phyloP scores from a whole-genome alignment of 2,888 invertebrate species.

The Plagodis pulveraria region DNA sequence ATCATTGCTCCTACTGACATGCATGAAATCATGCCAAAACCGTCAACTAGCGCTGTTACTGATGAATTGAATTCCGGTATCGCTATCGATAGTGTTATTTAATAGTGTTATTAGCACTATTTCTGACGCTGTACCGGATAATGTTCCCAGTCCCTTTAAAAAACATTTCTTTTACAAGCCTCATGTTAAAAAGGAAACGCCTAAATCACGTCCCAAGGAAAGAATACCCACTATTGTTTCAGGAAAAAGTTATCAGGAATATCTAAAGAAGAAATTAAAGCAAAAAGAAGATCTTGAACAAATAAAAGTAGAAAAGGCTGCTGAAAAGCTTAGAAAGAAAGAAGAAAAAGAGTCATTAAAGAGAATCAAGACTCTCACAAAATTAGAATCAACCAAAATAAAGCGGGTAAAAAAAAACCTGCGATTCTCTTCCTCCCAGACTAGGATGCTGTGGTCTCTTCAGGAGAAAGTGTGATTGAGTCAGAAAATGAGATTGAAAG shows the following conservation, averaged over 20 bases:
- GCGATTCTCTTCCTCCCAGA: conserved; percentile 29
- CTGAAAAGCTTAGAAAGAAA: conserved; percentile 32
- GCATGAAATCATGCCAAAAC: no score
- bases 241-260: conserved; percentile 24
- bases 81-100: no score
- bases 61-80: no score
- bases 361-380: conserved; percentile 22
- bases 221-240: conserved; percentile 31
- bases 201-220: conserved; percentile 12
- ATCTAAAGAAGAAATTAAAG: conserved; percentile 30
- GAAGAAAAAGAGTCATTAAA: conserved; percentile 33
- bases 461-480: conserved; percentile 32
- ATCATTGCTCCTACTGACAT: no score
- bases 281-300: conserved; percentile 34
- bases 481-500: conserved; percentile 23
- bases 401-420: conserved; percentile 32
- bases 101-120: no score
- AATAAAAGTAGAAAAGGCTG: conserved; percentile 31
- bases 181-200: conserved; percentile 12
- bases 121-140: no score
- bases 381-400: conserved; percentile 3
- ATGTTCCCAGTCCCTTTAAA: conserved; percentile 26
- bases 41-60: no score
- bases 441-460: conserved; percentile 32
- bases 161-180: conserved; percentile 11